Percentiles rank a stretch among this genome's conserved stretches.
Conservation (phyloP, 2,113 vertebrate species). For the Phalacrocorax aristotelis region DNA sequence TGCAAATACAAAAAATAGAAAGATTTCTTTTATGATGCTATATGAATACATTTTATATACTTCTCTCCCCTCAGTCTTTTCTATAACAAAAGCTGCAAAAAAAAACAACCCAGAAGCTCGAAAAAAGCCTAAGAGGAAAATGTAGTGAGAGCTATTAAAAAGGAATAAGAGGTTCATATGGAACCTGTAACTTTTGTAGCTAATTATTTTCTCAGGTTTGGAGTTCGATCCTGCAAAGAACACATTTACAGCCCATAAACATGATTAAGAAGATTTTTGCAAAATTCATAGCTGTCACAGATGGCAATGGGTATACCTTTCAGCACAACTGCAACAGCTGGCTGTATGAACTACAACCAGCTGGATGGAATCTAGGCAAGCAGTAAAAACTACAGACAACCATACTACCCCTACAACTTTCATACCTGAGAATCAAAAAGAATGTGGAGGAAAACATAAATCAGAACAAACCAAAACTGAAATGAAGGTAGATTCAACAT, state of each 20-base stretch:
- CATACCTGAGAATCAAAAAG: neutral
- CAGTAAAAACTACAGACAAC: neutral
- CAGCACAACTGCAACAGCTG: constrained; percentile 49
- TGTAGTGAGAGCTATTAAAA: neutral
- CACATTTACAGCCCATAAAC: constrained; percentile 34
- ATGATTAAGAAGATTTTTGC: constrained; percentile 42
- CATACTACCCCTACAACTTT: neutral
- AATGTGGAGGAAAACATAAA: neutral
- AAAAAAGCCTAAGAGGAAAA: neutral
- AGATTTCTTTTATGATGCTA: neutral
- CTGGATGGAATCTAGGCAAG: constrained; percentile 32
- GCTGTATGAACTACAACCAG: constrained; percentile 29
- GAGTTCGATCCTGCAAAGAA: constrained; percentile 18
- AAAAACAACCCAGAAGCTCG: neutral
- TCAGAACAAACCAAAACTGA: neutral
- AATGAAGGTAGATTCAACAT: neutral
- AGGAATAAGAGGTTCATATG: neutral
- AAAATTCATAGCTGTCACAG: constrained; percentile 51
- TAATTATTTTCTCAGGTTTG: constrained; percentile 21
- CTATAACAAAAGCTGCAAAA: neutral
- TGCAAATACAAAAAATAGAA: neutral
- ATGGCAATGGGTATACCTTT: neutral
- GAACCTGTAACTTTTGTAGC: neutral
- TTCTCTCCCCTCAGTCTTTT: neutral
- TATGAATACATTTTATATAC: neutral